Conservation (phyloP, 1,140 invertebrate species). For the Portunus trituberculatus region DNA sequence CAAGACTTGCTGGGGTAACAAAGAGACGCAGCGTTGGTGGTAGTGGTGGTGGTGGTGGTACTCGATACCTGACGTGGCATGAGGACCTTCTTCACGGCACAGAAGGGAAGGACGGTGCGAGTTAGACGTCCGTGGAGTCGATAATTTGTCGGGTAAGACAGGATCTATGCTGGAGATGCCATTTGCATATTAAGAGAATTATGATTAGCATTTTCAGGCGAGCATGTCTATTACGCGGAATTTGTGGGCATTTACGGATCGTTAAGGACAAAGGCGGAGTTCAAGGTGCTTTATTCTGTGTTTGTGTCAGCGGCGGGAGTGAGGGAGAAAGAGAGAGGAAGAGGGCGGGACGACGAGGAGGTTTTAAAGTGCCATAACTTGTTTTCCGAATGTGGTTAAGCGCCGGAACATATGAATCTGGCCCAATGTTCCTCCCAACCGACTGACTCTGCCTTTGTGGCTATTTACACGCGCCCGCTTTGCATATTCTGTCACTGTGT, state of each 20-base stretch:
- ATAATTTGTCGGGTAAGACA: conserved; percentile 43
- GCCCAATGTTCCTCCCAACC: not conserved
- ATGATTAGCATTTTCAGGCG: conserved; percentile 56
- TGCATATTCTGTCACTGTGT: not conserved
- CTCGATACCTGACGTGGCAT: not conserved
- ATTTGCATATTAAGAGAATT: conserved; percentile 49
- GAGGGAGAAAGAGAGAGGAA: not conserved
- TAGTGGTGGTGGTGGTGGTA: not conserved
- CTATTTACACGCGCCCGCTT: too few relatives aligned
- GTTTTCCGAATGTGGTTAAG: conserved; percentile 48
- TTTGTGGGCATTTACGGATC: conserved; percentile 56
- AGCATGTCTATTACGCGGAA: conserved; percentile 26
- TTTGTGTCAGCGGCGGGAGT: conserved; percentile 58
- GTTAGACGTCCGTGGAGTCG: conserved; percentile 1
- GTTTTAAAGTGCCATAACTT: not conserved
- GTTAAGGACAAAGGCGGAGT: conserved; percentile 29
- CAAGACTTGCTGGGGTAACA: too few relatives aligned
- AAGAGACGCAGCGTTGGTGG: not conserved
- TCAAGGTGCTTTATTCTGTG: conserved; percentile 35
- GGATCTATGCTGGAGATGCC: conserved; percentile 5
- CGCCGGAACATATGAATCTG: conserved; percentile 55
- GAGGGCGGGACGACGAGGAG: not conserved
- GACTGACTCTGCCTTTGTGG: not conserved
- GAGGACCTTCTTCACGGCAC: not conserved
- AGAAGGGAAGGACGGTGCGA: not conserved